Evolutionary conservation across 2,888 invertebrate species (phyloP).

Genomic region (Cylloceria caligata): DNA sequence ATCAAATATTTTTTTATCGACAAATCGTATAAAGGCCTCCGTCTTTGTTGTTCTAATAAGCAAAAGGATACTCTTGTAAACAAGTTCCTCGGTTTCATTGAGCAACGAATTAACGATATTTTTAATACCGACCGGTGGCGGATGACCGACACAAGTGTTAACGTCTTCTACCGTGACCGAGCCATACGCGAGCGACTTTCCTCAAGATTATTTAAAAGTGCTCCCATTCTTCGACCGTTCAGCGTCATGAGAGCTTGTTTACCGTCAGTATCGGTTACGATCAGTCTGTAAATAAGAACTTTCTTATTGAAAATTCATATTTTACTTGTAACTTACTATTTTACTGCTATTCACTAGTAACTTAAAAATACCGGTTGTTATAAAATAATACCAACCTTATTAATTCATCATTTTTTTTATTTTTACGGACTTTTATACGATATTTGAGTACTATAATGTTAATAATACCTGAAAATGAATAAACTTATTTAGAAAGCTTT

Average conservation of each 20-base stretch:
- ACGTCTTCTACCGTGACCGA: constrained; percentile 95
- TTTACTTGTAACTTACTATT: background rate
- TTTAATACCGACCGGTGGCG: constrained; percentile 94
- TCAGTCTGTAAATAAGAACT: constrained; percentile 83
- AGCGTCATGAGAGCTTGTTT: constrained; percentile 94
- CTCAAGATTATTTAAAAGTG: constrained; percentile 97
- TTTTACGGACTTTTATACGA: no score
- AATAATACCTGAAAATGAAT: no score
- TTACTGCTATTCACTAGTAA: background rate
- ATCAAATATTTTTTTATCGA: constrained; percentile 56
- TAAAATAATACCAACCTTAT: no score
- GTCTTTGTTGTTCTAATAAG: background rate
- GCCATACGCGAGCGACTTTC: constrained; percentile 96
- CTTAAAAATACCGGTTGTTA: background rate
- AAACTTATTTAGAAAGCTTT: no score
- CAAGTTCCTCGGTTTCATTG: constrained; percentile 90
- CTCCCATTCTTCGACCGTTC: constrained; percentile 98
- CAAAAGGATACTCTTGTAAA: constrained; percentile 92
- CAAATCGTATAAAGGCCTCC: constrained; percentile 63
- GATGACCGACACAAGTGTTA: constrained; percentile 98
- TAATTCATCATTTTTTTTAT: no score
- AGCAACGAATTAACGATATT: constrained; percentile 94
- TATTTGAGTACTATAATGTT: no score
- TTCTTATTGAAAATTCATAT: constrained; percentile 12
- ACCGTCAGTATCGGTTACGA: constrained; percentile 94